These are phyloP conservation scores for Percopsis omiscomaycus DNA, from an alignment of 2,797 vertebrate species.

Conservation along the genomic window DNA sequence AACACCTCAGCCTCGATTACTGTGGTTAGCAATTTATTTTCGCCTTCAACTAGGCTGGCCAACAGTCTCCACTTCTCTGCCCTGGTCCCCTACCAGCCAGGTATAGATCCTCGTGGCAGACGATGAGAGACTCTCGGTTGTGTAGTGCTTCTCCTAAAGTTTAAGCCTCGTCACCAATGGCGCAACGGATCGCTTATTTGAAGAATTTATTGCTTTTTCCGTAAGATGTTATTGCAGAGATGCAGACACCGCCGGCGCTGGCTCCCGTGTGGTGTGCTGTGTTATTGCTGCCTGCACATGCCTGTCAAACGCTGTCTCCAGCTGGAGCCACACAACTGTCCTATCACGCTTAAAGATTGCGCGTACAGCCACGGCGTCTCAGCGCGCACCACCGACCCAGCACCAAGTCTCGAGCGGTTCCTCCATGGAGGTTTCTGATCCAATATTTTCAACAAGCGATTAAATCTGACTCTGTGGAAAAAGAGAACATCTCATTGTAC, in stretches of 20 bases:
- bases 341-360: slow-evolving; percentile 45
- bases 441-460: slow-evolving; percentile 37
- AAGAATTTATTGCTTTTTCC: slow-evolving; percentile 74
- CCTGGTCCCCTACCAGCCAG: slow-evolving; percentile 51
- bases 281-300: slow-evolving; percentile 71
- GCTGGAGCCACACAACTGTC: slow-evolving; percentile 62
- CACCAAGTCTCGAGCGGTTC: slow-evolving; percentile 50
- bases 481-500: slow-evolving; percentile 37
- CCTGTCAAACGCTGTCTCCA: slow-evolving; percentile 46
- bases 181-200: slow-evolving; percentile 70
- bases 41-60: slow-evolving; percentile 35
- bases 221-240: slow-evolving; percentile 72
- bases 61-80: slow-evolving; percentile 28
- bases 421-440: slow-evolving; percentile 61
- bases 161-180: slow-evolving; percentile 75
- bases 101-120: slow-evolving; percentile 43
- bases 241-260: slow-evolving; percentile 55
- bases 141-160: slow-evolving; percentile 71
- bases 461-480: slow-evolving; percentile 37
- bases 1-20: slow-evolving; percentile 45
- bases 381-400: slow-evolving; percentile 43
- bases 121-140: slow-evolving; percentile 56
- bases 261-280: slow-evolving; percentile 37
- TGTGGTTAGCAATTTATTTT: slow-evolving; percentile 36
- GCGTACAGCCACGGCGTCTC: slow-evolving; percentile 52